Evolutionary conservation across 2,888 invertebrate genomes (phyloP), one percentile per base, ranked within the genome.

Genomic region (Coenonympha glycerion): DNA sequence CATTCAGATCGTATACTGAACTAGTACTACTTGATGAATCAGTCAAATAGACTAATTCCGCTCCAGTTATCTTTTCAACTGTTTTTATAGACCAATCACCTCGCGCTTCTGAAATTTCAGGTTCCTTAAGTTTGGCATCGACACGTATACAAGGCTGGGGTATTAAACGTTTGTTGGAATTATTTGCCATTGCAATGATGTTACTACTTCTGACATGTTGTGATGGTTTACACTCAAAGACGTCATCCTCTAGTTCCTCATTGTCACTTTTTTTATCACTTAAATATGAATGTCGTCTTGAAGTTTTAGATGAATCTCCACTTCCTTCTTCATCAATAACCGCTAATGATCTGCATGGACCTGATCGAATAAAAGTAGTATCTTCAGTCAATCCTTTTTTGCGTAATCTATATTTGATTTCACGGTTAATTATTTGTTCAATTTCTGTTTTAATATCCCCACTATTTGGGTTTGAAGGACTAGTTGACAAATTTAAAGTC

Each of bases 301-400:
- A 88, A 59, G 89, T 84, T 57, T 90, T 87, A 58, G 91, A 91
- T 3, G 90, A 86, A 64, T 92, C 91, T 66, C 85, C 76, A 63
- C 92, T 92, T 3, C 90, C 90, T 81, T 94, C 94, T 76, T 94
- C 94, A 64, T 91, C 91, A 59, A 94, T 94, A 4, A 92, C 93
- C 67, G 93, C 93, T 65, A 94, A 81, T 58, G 90, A 92, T 68
- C 92, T 88, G 8, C 91, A 91, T 64, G 91, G 90, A 5, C 90
- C 89, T 0, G 91, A 88, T 48, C 90, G 73, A 55, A 72, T 70
- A 30, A 65, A 56, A 37, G 69, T 60, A 58, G 71, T 72, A 47
- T 87, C 86, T 45, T 87, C 86, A 22, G 76, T 69, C n/a, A 73
- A 58, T 41, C 72, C 85, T 71, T 78, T 79, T 65, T 82, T 79